Evolutionary conservation across 2,888 invertebrate genomes (phyloP), one percentile per base, ranked within the genome.

Genomic region (Luperina testacea): DNA sequence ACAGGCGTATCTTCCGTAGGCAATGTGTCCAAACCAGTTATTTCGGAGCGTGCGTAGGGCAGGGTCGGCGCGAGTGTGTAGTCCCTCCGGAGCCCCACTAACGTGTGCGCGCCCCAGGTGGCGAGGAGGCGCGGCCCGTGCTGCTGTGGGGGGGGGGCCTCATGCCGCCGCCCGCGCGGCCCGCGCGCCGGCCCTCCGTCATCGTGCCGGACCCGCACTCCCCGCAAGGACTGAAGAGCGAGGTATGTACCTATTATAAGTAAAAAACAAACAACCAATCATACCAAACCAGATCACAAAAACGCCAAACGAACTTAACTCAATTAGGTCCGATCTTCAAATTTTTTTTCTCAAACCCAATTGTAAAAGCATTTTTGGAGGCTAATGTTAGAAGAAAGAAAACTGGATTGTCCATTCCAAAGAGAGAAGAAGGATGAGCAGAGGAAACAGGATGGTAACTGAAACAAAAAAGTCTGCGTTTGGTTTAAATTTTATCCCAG

Each of bases 101-200:
- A 78, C 65, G 69, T 9, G 32, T 20, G 72, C 78, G 69, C 83
- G 85, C 9, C 45, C 80, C 91, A 94, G 92, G 92, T 81, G 92
- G 90, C 76, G 95, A 94, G 38, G 95, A 94, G 32, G 92, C 93
- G 80, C 92, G 94, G 59, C 94, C 94, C 42, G 92, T 93, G 83
- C 89, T 94, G 79, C 85, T 93, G 92, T 96, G 96, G 95, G 94
- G 93, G 61, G 92, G 90, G 94, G 94, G 97, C 73, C 97, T 90
- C 92, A 94, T 92, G 94, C 93, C 97, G 94, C 97, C 88, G 97
- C 97, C 91, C 97, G 97, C 98, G 80, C 95, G 97, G 89, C 97
- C 98, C 57, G 97, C 97, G 83, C 97, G 98, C 38, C 96, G 98
- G 11, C 97, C 98, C 57, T 97, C 98, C 48, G 90, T 97, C 88